Evolutionary conservation across 2,888 invertebrate genomes (phyloP), one percentile per base, ranked within the genome.

Genomic region (Drosophila pseudotalamancana): DNA sequence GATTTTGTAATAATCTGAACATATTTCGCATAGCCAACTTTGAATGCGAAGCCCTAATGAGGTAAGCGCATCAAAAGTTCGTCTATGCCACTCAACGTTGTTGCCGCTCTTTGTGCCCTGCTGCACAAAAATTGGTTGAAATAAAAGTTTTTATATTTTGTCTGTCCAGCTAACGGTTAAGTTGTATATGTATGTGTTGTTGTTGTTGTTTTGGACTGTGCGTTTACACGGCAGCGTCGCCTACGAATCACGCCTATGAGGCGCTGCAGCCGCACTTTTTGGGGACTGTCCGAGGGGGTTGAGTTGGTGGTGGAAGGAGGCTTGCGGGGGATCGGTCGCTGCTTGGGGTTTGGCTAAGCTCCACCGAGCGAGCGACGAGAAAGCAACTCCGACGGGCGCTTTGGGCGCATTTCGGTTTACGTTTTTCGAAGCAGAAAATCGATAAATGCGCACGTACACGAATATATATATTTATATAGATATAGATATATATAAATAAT

Each of bases 361-460:
- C 29, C 29, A 57, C 31, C 40, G 32, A 46, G 29, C 19, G 39
- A 27, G 9, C 14, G 32, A 6, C 53, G 45, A 27, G 25, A 55
- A 39, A 53, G 31, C 57, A 57, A 39, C 69, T 51, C 29, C 51
- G 46, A 51, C 46, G 71, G n/a, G 18, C 67, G 72, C 75, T 72
- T 75, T 77, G 78, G 84, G 81, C 78, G 69, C 72, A 71, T 84
- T 84, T 71, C 65, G 69, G 62, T 69, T 56, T 62, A 63, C 65
- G 71, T 74, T 80, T 74, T 65, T 73, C n/a, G 72, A 72, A 78
- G 70, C 85, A 84, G 85, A 82, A 82, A 82, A 82, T 84, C 82
- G 82, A 82, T 82, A 82, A 74, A 70, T 74, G 82, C 79, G 78
- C 84, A 76, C 78, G 72, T 84, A 76, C 76, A 76, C 54, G 67